Base-by-base conservation (phyloP, 2,888 invertebrate genomes). In the Syrphus vitripennis region DNA sequence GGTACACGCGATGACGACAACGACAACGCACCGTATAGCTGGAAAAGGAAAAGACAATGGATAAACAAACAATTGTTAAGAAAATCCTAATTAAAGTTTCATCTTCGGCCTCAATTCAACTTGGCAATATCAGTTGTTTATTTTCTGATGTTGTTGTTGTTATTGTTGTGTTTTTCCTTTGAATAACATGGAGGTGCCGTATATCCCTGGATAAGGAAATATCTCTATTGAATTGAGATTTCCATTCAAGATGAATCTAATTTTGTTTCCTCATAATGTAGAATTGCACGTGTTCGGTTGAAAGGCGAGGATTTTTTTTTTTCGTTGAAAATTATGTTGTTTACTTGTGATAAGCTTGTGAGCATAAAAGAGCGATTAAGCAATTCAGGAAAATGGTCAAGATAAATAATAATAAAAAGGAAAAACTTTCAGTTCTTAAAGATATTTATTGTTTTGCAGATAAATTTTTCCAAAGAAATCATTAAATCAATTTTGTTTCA, bases 21-120 rank as follows among this genome's bases (percentile, higher is more conserved):
- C 16, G n/a, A 16, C 29, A 65, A 78, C 75, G 83, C 83, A 83
- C 72, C 74, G 70, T 71, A 69, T 67, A 50, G 24, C 50, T 26
- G 50, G 50, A 24, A 26, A 42, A 37, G 34, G 59, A 72, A 37
- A 34, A 79, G 65, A 83, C 80, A 83, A 80, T 80, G 50, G 67
- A n/a, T 74, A 59, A 71, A 71, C 70, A 80, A 76, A 80, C 80
- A 80, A 84, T 84, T 31, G 71, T 9, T 24, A 65, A 59, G 76
- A 59, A 84, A 80, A 80, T 84, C 76, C 83, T 80, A 84, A 84
- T 84, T 84, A 84, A 80, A 80, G 83, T 80, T 80, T 84, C 80
- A 65, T 76, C 75, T 71, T 71, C 50, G 80, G 67, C 83, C 80
- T 84, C 71, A 63, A 80, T 84, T 83, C 71, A 75, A 76, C 80